A percentile compares a stretch with the other conserved stretches of the same genome.
These are phyloP conservation scores for Stictonetta naevosa DNA, from an alignment of 2,113 vertebrate species.

Conservation along the genomic window DNA sequence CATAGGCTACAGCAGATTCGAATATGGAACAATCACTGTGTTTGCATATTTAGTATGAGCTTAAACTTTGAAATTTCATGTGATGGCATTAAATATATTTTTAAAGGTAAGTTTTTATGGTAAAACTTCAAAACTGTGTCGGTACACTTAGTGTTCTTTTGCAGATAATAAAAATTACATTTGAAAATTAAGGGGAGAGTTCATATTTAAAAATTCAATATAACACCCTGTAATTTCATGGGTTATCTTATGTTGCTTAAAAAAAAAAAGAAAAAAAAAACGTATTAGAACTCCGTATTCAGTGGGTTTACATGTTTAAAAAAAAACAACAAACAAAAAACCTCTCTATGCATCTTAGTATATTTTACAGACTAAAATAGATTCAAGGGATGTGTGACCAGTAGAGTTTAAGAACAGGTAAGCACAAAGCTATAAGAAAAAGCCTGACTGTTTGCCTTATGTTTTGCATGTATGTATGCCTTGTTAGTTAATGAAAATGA, in stretches of 20 bases:
- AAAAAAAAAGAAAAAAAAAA: neutral
- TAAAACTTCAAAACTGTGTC: conserved; percentile 3
- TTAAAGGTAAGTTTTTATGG: neutral
- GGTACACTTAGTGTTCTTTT: conserved; percentile 27
- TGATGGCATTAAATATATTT: conserved; percentile 2
- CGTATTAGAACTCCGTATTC: conserved; percentile 52
- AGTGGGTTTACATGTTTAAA: conserved; percentile 1
- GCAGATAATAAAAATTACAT: neutral
- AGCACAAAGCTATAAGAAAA: neutral
- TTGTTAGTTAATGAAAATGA: neutral
- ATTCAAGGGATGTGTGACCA: neutral
- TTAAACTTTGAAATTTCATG: conserved; percentile 12
- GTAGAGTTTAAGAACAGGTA: neutral
- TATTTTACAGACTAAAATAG: conserved; percentile 22
- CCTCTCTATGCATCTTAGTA: conserved; percentile 32
- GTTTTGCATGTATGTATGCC: neutral
- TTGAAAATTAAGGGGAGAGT: conserved; percentile 23
- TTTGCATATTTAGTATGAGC: neutral
- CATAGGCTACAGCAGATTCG: neutral
- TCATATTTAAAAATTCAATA: conserved; percentile 22
- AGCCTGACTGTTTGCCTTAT: neutral
- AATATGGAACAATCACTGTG: neutral
- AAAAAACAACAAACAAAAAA: neutral
- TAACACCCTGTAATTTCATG: conserved; percentile 45
- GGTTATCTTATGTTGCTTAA: conserved; percentile 63